These are phyloP conservation scores for Heliangelus exortis DNA, from an alignment of 2,797 vertebrate genomes.

Conservation along the genomic window DNA sequence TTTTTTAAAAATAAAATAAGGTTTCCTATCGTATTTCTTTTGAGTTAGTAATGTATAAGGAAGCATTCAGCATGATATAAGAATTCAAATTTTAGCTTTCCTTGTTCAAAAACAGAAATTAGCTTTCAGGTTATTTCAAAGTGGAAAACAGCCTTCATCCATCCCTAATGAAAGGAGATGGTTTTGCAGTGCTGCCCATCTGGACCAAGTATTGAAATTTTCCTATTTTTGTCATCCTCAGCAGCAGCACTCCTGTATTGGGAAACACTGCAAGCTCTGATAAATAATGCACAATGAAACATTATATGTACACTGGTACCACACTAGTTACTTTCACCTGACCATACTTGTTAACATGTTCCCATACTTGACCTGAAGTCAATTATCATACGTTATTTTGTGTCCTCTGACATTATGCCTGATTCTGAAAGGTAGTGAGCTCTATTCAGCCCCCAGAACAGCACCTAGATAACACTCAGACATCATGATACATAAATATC, in stretches of 20 bases:
- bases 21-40: not conserved
- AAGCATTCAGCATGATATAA: not conserved
- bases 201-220: not conserved
- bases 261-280: not conserved
- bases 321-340: not conserved
- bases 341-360: not conserved
- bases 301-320: not conserved
- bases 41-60: not conserved
- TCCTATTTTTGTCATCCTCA: not conserved
- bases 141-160: not conserved
- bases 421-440: not conserved
- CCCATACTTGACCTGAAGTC: not conserved
- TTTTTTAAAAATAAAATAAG: not conserved
- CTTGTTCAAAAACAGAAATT: not conserved
- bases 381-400: not conserved
- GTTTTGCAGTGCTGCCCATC: not conserved
- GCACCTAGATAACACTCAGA: not conserved
- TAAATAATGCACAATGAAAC: not conserved
- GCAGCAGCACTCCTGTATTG: not conserved
- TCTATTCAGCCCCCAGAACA: not conserved
- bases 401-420: not conserved
- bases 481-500: not conserved
- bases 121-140: not conserved
- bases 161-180: not conserved
- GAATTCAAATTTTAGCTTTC: not conserved